A percentile compares a stretch with the other conserved stretches of the same genome.
These are phyloP conservation scores for Gallinago undulata DNA, from an alignment of 2,113 vertebrate genomes.

Conservation along the genomic window DNA sequence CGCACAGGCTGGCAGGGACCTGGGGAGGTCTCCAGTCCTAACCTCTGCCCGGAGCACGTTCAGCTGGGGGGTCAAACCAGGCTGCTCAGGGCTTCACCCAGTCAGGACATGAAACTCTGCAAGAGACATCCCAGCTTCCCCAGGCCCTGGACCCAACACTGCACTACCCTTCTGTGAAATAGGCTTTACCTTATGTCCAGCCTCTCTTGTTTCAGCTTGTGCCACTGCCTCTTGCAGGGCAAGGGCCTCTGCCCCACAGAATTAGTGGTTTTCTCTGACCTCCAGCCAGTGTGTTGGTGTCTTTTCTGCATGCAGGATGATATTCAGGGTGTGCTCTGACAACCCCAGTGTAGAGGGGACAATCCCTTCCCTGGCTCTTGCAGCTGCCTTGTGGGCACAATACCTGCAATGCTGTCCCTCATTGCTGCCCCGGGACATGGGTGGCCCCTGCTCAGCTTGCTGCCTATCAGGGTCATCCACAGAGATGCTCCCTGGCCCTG, in stretches of 20 bases:
- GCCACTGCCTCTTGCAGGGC: accelerated
- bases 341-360: not conserved
- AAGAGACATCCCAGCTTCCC: not conserved
- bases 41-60: not conserved
- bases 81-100: not conserved
- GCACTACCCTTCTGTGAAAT: not conserved
- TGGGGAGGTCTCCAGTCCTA: not conserved
- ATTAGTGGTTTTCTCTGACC: not conserved
- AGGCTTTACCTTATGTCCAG: not conserved
- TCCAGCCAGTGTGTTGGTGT: not conserved
- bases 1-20: not conserved
- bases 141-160: accelerated
- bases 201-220: not conserved
- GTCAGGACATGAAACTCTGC: accelerated
- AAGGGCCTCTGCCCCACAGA: not conserved
- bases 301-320: not conserved
- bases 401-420: not conserved
- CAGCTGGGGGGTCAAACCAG: not conserved
- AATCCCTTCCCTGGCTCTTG: not conserved
- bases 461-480: not conserved
- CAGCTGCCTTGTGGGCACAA: not conserved
- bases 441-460: not conserved
- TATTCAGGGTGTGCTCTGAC: not conserved
- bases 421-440: accelerated
- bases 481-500: not conserved